phyloP scores from a whole-genome alignment of 2,888 invertebrate species.

The Vesta saturnalis region DNA sequence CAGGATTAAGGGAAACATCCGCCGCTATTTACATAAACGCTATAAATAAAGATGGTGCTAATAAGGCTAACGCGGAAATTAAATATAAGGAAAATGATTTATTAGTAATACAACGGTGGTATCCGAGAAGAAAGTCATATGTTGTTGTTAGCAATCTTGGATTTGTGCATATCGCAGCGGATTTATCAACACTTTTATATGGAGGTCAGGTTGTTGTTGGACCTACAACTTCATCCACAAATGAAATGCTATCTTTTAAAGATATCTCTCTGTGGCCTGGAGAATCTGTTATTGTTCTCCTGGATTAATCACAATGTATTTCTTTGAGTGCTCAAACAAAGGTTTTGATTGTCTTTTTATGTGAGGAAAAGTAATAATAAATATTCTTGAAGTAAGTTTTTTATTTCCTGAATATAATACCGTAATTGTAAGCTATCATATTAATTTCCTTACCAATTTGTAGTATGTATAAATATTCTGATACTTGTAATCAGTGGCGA shows the following conservation, averaged over 20 bases:
- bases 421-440: no score
- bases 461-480: no score
- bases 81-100: slow-evolving; percentile 71
- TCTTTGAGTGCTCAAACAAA: no score
- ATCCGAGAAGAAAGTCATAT: slow-evolving; percentile 80
- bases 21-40: slow-evolving; percentile 80
- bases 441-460: no score
- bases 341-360: no score
- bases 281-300: slow-evolving; percentile 70
- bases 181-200: slow-evolving; percentile 80
- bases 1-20: slow-evolving; percentile 68
- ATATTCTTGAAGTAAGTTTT: no score
- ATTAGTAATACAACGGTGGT: slow-evolving; percentile 80
- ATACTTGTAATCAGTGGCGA: no score
- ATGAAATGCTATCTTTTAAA: slow-evolving; percentile 66
- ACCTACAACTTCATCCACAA: slow-evolving; percentile 58
- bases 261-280: slow-evolving; percentile 67
- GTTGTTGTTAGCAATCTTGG: slow-evolving; percentile 81
- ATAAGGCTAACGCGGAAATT: slow-evolving; percentile 74
- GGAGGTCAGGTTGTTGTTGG: slow-evolving; percentile 73
- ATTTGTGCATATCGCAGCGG: slow-evolving; percentile 68
- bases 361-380: no score
- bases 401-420: no score
- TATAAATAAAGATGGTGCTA: slow-evolving; percentile 72
- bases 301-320: no score